A percentile compares a stretch with the other conserved stretches of the same genome.
These are phyloP conservation scores for Hirtodrosophila cameraria DNA, from an alignment of 2,888 invertebrate genomes.

Conservation along the genomic window DNA sequence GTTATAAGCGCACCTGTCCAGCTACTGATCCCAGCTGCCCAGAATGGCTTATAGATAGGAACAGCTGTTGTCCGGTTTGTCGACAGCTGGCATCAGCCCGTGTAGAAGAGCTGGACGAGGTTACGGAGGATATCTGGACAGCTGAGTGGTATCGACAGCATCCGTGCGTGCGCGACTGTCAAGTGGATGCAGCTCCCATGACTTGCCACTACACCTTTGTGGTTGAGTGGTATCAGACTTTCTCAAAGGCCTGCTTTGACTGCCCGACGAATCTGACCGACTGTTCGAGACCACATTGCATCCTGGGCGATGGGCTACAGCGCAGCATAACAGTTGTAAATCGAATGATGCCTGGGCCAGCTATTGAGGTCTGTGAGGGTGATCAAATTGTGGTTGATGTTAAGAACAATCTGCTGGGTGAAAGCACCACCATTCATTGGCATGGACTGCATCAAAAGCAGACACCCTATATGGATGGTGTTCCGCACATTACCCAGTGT, in stretches of 20 bases:
- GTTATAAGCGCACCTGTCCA: slow-evolving; percentile 81
- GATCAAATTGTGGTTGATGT: slow-evolving; percentile 93
- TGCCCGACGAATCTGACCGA: slow-evolving; percentile 91
- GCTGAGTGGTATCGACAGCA: slow-evolving; percentile 81
- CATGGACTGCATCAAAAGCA: slow-evolving; percentile 93
- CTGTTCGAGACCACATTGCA: slow-evolving; percentile 91
- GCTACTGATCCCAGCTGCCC: slow-evolving; percentile 77
- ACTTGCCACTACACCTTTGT: slow-evolving; percentile 87
- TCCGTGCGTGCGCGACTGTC: slow-evolving; percentile 88
- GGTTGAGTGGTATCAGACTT: slow-evolving; percentile 91
- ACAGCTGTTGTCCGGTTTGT: slow-evolving; percentile 82
- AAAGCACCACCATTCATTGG: slow-evolving; percentile 95
- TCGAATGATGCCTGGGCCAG: slow-evolving; percentile 94
- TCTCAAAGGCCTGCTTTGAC: slow-evolving; percentile 94
- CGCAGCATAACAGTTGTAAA: slow-evolving; percentile 92
- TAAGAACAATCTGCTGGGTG: slow-evolving; percentile 90
- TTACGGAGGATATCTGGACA: slow-evolving; percentile 69
- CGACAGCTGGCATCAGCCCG: slow-evolving; percentile 41
- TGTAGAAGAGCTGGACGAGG: slow-evolving; percentile 38
- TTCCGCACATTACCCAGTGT: slow-evolving; percentile 93
- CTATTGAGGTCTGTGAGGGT: slow-evolving; percentile 94
- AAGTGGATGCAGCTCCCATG: slow-evolving; percentile 85
- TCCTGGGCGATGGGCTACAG: slow-evolving; percentile 92
- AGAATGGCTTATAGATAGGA: slow-evolving; percentile 64
- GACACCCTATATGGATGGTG: slow-evolving; percentile 95